phyloP scores from a whole-genome alignment of 2,797 vertebrate genomes.

The Apodemus agrarius region DNA sequence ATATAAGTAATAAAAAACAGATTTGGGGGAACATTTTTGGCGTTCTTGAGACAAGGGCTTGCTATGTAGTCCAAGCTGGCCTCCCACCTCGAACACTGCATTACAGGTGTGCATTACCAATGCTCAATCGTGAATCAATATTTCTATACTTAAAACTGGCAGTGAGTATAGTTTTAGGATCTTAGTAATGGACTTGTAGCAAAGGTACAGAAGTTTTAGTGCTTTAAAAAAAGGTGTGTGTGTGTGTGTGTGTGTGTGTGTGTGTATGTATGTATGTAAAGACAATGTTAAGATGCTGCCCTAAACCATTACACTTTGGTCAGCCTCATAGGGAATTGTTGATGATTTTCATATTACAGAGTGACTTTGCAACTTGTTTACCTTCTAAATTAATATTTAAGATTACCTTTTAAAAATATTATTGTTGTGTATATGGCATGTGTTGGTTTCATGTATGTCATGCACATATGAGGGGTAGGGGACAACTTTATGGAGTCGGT shows the following conservation, averaged over 20 bases:
- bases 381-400: constrained; percentile 11
- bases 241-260: not conserved
- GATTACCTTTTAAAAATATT: not conserved
- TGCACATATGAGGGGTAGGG: not conserved
- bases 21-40: not conserved
- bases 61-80: not conserved
- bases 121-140: not conserved
- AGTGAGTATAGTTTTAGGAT: constrained; percentile 21
- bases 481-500: not conserved
- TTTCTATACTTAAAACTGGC: constrained; percentile 2
- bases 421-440: not conserved
- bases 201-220: not conserved
- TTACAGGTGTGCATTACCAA: not conserved
- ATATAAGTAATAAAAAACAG: not conserved
- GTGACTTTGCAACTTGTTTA: not conserved
- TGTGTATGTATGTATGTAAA: not conserved
- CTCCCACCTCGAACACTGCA: not conserved
- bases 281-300: not conserved
- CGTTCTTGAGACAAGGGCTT: not conserved
- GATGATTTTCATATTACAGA: not conserved
- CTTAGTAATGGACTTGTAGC: not conserved
- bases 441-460: not conserved
- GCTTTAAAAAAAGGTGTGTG: not conserved
- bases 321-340: not conserved
- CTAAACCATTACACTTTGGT: not conserved